phyloP scores from a whole-genome alignment of 2,113 vertebrate species.

The Aegithalos caudatus region DNA sequence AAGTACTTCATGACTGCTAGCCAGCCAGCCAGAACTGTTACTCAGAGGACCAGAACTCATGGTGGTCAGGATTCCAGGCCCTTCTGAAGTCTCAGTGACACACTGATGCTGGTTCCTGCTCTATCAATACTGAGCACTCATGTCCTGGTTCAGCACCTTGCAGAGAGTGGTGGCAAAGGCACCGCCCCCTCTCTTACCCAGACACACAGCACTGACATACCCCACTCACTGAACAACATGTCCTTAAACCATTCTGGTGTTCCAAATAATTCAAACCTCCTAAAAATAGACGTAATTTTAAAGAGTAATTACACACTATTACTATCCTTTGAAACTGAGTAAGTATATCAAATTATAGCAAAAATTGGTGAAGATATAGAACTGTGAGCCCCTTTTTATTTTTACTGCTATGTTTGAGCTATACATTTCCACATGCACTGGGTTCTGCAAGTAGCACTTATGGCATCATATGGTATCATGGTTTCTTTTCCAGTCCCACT shows the following conservation, averaged over 20 bases:
- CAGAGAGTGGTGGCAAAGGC: not conserved
- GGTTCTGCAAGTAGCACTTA: not conserved
- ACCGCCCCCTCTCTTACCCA: not conserved
- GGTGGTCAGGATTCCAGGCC: not conserved
- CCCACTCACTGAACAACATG: rapidly evolving
- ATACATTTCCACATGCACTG: not conserved
- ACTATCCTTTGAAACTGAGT: not conserved
- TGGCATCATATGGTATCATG: not conserved
- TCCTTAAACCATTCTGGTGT: not conserved
- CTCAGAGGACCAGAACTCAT: not conserved
- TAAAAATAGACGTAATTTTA: slow-evolving; percentile 15
- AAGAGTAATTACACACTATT: slow-evolving; percentile 15
- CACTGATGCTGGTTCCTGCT: not conserved
- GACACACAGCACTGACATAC: not conserved
- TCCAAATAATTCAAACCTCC: slow-evolving; percentile 34
- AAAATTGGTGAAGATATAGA: not conserved
- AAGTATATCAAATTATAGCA: not conserved
- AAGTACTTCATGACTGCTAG: not conserved
- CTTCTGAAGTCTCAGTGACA: not conserved
- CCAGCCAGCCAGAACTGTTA: not conserved
- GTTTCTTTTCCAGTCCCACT: not conserved
- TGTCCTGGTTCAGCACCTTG: not conserved
- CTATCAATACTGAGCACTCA: not conserved
- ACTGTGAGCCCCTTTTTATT: not conserved
- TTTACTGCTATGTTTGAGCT: not conserved